Percentiles rank a stretch among this genome's conserved stretches.
Evolutionary conservation across 2,797 vertebrate genomes (phyloP).

Genomic region (Bothrops alternatus): DNA sequence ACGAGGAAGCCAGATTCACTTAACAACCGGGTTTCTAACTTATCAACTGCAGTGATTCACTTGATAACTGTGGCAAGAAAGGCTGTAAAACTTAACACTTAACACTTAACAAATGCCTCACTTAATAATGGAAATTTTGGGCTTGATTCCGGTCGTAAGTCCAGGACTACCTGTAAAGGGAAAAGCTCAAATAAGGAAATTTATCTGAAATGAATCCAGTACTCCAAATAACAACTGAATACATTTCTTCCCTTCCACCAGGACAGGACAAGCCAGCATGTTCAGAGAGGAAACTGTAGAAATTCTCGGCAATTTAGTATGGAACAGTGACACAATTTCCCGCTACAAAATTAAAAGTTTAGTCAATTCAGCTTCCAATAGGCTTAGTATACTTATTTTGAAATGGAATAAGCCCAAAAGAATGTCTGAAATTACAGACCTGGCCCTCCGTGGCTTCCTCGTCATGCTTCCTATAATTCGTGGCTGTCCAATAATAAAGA

Average conservation of each 20-base stretch:
- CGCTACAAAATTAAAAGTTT: too few species aligned
- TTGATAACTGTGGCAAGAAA: neutral
- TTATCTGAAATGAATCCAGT: neutral
- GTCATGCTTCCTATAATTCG: too few species aligned
- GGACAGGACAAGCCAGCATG: neutral
- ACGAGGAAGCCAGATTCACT: too few species aligned
- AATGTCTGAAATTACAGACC: too few species aligned
- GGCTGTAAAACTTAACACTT: rapidly evolving
- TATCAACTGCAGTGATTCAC: neutral
- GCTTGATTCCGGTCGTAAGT: neutral
- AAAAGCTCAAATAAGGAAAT: neutral
- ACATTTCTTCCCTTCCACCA: neutral
- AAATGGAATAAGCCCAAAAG: too few species aligned
- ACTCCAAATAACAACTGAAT: neutral
- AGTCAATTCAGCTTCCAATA: too few species aligned
- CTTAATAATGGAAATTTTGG: neutral
- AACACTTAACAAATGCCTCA: neutral
- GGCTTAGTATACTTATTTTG: too few species aligned
- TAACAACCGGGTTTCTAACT: neutral
- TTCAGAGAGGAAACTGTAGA: neutral
- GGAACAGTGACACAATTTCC: too few species aligned
- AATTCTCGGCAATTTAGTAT: too few species aligned
- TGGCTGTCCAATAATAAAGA: too few species aligned
- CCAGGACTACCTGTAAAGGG: too few species aligned
- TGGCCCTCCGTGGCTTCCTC: too few species aligned